These are phyloP conservation scores for Indicator indicator DNA, from an alignment of 2,113 vertebrate species.

Conservation along the genomic window DNA sequence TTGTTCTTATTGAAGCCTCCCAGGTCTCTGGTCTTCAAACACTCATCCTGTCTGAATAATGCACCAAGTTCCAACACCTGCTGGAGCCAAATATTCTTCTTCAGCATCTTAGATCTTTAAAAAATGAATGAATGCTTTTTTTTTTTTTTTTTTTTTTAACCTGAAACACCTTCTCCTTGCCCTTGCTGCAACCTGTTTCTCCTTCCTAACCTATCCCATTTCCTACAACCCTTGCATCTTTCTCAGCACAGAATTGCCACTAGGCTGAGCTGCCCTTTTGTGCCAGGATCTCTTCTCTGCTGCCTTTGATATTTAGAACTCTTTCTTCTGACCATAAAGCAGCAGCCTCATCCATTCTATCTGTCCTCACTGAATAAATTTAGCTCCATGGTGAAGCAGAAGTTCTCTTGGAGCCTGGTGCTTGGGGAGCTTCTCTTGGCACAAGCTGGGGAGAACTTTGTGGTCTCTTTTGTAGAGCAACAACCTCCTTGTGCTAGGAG, in stretches of 20 bases:
- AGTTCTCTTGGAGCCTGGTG: neutral
- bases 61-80: neutral
- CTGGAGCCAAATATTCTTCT: neutral
- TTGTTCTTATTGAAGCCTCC: neutral
- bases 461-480: neutral
- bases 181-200: neutral
- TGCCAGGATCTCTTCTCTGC: neutral
- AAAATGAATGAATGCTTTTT: neutral
- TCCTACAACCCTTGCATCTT: neutral
- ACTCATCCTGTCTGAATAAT: neutral
- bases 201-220: neutral
- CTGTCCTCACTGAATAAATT: neutral
- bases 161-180: neutral
- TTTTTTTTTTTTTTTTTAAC: neutral
- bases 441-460: too few species aligned
- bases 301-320: neutral
- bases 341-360: neutral
- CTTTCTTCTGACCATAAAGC: neutral
- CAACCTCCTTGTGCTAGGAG: neutral
- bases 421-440: neutral
- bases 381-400: neutral
- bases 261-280: neutral
- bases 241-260: neutral
- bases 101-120: neutral
- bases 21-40: neutral